Evolutionary conservation across 2,797 vertebrate genomes (phyloP), one percentile per base, ranked within the genome.

Genomic region (Myotis daubentonii): DNA sequence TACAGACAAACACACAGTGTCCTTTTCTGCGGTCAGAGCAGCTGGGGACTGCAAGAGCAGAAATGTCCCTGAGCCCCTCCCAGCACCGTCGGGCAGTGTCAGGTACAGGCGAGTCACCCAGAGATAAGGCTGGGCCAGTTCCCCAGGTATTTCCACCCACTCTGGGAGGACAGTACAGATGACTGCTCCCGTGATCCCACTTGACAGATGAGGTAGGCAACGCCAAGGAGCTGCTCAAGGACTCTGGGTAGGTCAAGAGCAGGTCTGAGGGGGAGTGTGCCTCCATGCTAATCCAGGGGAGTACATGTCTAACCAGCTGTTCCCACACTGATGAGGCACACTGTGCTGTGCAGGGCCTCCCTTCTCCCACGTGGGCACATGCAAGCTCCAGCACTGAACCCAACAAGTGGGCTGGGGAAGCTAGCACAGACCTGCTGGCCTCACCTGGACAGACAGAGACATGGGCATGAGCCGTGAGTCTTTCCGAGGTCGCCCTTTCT

Each of bases 401-500:
- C 25, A 70, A 23, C 12, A 47, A 38, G 12, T 33, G 51, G 22
- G 23, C 2, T 2, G 15, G 5, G 62, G 44, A 57, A 78, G 28
- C 53, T 8, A 25, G 41, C 30, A 47, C 9, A 41, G 5, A 76
- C 25, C 65, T 1, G 2, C 0, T 20, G 87, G 62, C 47, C 96
- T 96, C 68, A 99, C 98, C 97, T 98, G 98, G 97, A 99, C 98
- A 44, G 99, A 97, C 22, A 99, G 90, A 33, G 98, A 97, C 74
- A 99, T 92, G 0, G 99, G 97, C 79, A 99, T 96, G 85, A 99
- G 98, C 89, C 99, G 99, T 51, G 98, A 93, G 68, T 99, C 99
- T 97, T 99, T 99, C 94, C 99, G 98, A 12, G 99, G 99, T 65
- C 99, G 98, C 20, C 99, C 99, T 97, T 99, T 99, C 95, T 99